Conservation (phyloP, 2,797 vertebrate genomes). For the Myotis myotis region DNA sequence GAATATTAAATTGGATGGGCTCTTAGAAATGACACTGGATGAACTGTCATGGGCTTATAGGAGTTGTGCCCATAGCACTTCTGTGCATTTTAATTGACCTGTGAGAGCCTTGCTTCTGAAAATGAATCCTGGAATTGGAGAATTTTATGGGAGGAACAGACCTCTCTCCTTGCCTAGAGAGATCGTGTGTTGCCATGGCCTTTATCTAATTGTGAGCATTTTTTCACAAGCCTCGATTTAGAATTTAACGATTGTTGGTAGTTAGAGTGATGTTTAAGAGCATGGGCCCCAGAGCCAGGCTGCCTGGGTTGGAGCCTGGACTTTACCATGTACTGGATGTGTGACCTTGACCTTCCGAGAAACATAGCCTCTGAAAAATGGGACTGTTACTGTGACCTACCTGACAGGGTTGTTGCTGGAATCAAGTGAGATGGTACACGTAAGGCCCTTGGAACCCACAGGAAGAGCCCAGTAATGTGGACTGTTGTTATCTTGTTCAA, state of each 20-base stretch:
- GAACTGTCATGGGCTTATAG: not conserved
- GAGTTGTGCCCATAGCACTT: not conserved
- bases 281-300: not conserved
- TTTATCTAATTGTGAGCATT: not conserved
- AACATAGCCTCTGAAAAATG: not conserved
- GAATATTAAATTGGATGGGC: not conserved
- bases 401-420: not conserved
- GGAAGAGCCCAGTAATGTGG: not conserved
- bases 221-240: conserved; percentile 16
- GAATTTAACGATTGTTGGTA: conserved; percentile 38
- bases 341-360: not conserved
- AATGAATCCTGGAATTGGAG: not conserved
- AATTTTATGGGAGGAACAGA: not conserved
- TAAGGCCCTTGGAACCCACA: not conserved
- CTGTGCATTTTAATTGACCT: not conserved
- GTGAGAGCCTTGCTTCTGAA: not conserved
- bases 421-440: not conserved
- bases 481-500: not conserved
- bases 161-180: not conserved
- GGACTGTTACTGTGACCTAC: not conserved
- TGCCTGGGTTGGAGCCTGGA: not conserved
- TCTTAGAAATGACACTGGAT: not conserved
- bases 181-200: not conserved
- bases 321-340: not conserved
- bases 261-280: not conserved